phyloP scores from a whole-genome alignment of 2,113 vertebrate genomes.

The Paradoxurus hermaphroditus region DNA sequence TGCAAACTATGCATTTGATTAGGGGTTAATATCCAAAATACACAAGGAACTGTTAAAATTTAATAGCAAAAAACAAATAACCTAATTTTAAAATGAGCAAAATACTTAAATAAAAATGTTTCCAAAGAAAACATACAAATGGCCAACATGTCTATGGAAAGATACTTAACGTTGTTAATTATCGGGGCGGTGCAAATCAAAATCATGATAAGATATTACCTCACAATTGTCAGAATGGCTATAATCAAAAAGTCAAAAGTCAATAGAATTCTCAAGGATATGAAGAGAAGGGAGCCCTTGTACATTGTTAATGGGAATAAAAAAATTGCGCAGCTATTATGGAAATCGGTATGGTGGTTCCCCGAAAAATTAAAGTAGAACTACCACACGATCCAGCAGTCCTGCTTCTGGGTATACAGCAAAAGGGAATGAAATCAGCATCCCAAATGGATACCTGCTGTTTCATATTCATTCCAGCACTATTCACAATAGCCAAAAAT shows the following conservation, averaged over 20 bases:
- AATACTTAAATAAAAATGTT: not conserved
- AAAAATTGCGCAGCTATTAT: not conserved
- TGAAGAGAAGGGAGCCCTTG: not conserved
- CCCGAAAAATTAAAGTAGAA: not conserved
- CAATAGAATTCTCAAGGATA: not conserved
- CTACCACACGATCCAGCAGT: not conserved
- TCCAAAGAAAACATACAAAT: not conserved
- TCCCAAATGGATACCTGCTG: not conserved
- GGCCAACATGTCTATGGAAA: not conserved
- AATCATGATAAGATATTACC: not conserved
- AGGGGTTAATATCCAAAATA: not conserved
- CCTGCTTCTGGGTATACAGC: not conserved
- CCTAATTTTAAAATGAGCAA: not conserved
- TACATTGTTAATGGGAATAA: not conserved
- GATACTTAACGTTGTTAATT: not conserved
- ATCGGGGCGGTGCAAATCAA: not conserved
- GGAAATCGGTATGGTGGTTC: not conserved
- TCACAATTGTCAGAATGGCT: not conserved
- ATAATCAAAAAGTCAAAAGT: not conserved
- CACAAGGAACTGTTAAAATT: not conserved
- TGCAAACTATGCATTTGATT: not conserved
- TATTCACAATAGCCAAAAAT: not conserved
- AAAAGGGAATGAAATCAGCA: not conserved
- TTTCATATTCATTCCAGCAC: not conserved
- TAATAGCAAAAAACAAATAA: not conserved